These are phyloP conservation scores for Creontiades dilutus DNA, from an alignment of 2,888 invertebrate species.

Conservation along the genomic window DNA sequence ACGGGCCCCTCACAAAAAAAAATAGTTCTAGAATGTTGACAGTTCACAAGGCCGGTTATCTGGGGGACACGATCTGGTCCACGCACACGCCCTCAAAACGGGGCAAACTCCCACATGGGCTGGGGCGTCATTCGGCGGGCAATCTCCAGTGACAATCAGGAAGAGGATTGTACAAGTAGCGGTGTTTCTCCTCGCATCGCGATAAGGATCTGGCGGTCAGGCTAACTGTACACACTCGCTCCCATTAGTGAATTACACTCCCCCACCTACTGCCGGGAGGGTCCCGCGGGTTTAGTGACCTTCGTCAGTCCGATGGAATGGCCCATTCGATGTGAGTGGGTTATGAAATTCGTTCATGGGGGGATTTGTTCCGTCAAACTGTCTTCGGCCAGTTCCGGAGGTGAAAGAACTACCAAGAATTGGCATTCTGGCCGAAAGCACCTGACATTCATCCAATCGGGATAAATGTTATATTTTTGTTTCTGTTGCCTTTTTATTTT, in stretches of 20 bases:
- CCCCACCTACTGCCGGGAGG: slow-evolving; percentile 1
- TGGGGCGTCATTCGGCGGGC: background rate
- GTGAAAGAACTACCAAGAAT: too few species aligned
- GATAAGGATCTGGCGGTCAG: slow-evolving; percentile 60
- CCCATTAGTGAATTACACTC: slow-evolving; percentile 56
- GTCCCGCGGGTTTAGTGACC: slow-evolving; percentile 35
- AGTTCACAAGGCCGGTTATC: slow-evolving; percentile 1
- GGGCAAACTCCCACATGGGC: slow-evolving; percentile 45
- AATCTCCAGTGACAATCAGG: slow-evolving; percentile 61
- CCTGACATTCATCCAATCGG: too few species aligned
- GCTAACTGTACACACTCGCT: slow-evolving; percentile 60
- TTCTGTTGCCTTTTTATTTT: too few species aligned
- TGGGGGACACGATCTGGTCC: slow-evolving; percentile 36
- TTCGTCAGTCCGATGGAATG: background rate
- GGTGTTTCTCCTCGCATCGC: background rate
- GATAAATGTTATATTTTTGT: too few species aligned
- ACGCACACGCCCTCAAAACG: slow-evolving; percentile 53
- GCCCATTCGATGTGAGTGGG: background rate
- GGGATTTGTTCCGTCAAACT: too few species aligned
- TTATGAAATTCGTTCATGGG: background rate
- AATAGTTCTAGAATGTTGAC: slow-evolving; percentile 27
- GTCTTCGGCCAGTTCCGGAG: too few species aligned
- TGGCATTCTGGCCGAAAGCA: too few species aligned
- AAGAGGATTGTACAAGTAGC: slow-evolving; percentile 32
- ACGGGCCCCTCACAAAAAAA: background rate